These are phyloP conservation scores for Fistularia tabacaria DNA, from an alignment of 2,797 vertebrate genomes.

Conservation along the genomic window DNA sequence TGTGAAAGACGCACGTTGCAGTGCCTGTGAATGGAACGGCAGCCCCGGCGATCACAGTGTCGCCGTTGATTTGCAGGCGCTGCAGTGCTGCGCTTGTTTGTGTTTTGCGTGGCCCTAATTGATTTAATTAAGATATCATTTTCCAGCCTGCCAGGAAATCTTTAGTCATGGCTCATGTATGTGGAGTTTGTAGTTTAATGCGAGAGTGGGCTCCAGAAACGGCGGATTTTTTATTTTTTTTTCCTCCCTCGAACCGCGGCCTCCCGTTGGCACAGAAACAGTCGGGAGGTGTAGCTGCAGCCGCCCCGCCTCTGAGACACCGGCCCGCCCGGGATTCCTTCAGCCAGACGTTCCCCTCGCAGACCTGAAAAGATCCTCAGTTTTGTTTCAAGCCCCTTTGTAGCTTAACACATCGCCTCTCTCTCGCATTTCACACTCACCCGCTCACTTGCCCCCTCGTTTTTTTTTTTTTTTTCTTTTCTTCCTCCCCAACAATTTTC, in stretches of 20 bases:
- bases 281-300: constrained; percentile 20
- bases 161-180: constrained; percentile 10
- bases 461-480: too few relatives aligned
- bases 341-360: background rate
- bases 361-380: too few relatives aligned
- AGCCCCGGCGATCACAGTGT: background rate
- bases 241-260: constrained; percentile 17
- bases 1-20: constrained; percentile 9
- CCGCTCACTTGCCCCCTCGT: too few relatives aligned
- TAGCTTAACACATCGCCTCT: too few relatives aligned
- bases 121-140: constrained; percentile 56
- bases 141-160: constrained; percentile 24
- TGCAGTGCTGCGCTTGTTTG: constrained; percentile 23
- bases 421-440: too few relatives aligned
- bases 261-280: constrained; percentile 27
- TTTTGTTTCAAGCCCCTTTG: too few relatives aligned
- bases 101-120: constrained; percentile 33
- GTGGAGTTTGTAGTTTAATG: too few relatives aligned
- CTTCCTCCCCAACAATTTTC: too few relatives aligned
- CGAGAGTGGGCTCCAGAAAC: background rate
- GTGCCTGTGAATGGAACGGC: constrained; percentile 18
- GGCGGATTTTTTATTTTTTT: too few relatives aligned
- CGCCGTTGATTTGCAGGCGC: constrained; percentile 14
- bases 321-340: constrained; percentile 18
- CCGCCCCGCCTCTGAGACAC: constrained; percentile 28